A percentile compares a stretch with the other conserved stretches of the same genome.
phyloP scores from a whole-genome alignment of 2,888 invertebrate species.

The Drosophila recens region DNA sequence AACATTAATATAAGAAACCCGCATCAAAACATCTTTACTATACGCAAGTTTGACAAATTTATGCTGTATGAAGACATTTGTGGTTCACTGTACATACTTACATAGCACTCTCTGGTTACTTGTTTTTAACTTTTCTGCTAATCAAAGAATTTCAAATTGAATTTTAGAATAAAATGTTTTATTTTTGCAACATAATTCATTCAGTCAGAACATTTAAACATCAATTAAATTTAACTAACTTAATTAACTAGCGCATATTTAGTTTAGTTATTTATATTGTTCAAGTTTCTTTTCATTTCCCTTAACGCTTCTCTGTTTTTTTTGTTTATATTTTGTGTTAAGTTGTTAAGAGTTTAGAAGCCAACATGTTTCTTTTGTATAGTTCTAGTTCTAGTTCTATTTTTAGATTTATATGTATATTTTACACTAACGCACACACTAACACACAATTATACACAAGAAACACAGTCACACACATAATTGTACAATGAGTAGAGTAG shows the following conservation, averaged over 20 bases:
- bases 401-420: slow-evolving; percentile 47
- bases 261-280: slow-evolving; percentile 21
- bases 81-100: slow-evolving; percentile 50
- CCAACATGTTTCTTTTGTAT: slow-evolving; percentile 29
- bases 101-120: slow-evolving; percentile 1
- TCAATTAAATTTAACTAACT: slow-evolving; percentile 75
- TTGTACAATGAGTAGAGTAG: slow-evolving; percentile 29
- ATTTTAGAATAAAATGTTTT: slow-evolving; percentile 72
- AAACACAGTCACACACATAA: slow-evolving; percentile 38
- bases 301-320: slow-evolving; percentile 14
- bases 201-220: slow-evolving; percentile 78
- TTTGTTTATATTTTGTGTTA: slow-evolving; percentile 6
- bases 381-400: slow-evolving; percentile 42
- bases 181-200: slow-evolving; percentile 76
- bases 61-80: no score
- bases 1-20: no score
- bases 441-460: slow-evolving; percentile 39
- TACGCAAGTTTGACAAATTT: no score
- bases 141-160: slow-evolving; percentile 23
- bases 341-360: slow-evolving; percentile 43
- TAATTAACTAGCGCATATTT: slow-evolving; percentile 47
- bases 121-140: slow-evolving; percentile 5
- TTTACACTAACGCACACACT: slow-evolving; percentile 43
- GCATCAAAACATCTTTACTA: no score
- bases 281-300: slow-evolving; percentile 29